Evolutionary conservation across 2,888 invertebrate species (phyloP), one percentile per base, ranked within the genome.

Genomic region (Antitype chi): DNA sequence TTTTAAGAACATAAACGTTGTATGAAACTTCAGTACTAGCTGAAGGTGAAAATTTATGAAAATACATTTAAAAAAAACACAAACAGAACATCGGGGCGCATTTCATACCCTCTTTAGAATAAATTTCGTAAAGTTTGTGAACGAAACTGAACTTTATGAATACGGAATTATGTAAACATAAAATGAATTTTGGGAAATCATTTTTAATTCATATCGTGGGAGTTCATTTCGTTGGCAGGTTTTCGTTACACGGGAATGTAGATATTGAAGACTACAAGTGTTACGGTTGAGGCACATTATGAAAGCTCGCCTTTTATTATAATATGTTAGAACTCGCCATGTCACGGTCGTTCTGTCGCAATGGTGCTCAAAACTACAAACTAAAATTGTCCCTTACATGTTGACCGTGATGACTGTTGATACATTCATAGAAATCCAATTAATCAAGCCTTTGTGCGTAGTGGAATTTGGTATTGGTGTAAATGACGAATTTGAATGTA

Each of bases 61-160:
- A 64, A 76, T 52, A 60, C 28, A 52, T 67, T 38, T 1, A 66
- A 79, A 73, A 32, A 68, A 72, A 32, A 70, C 68, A 66, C 66
- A 73, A 63, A 72, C 59, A 49, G 70, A 78, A 62, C 66, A 76
- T 75, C 74, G 69, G 43, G 9, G 11, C 28, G 15, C 59, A 75
- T 70, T 85, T 73, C 72, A 75, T 68, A 70, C 62, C 64, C 74
- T 71, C 70, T 85, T 85, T 72, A 74, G 63, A 70, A 76, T 70
- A 55, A 64, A 74, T 32, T 32, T 70, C 67, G 62, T 75, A 53
- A 76, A 86, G 59, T 80, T 80, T 69, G 62, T 63, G 59, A 74
- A 79, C 62, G 63, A 66, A 80, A 74, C 63, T 69, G 76, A 75
- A 75, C 68, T 77, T 80, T 76, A 84, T 84, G 80, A 86, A 87